Evolutionary conservation across 1,140 invertebrate genomes (phyloP).

Genomic region (Drosophila suzukii): DNA sequence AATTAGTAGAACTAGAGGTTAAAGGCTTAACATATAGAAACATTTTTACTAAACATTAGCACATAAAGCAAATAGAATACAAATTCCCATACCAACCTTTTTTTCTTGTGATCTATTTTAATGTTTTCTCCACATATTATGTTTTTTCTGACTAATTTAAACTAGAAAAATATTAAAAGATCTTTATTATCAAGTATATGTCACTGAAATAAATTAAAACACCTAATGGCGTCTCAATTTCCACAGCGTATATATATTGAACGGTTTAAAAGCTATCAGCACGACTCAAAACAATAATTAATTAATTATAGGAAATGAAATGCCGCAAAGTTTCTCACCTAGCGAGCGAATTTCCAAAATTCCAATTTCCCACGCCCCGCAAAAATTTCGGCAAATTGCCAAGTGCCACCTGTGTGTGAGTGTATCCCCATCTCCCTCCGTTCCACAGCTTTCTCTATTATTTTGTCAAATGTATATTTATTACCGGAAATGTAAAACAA

Average conservation of each 20-base stretch:
- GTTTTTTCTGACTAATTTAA: too few species aligned
- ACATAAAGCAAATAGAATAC: too few species aligned
- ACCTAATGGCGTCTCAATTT: not conserved
- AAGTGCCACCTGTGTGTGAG: constrained; percentile 35
- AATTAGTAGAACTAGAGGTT: not conserved
- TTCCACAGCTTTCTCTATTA: constrained; percentile 45
- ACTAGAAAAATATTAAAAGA: too few species aligned
- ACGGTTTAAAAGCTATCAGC: constrained; percentile 48
- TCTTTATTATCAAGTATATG: not conserved
- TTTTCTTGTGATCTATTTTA: too few species aligned
- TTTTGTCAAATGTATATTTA: constrained; percentile 80
- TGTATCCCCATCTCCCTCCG: not conserved
- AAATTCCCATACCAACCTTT: too few species aligned
- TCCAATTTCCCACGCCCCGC: constrained; percentile 71
- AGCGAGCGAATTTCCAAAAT: constrained; percentile 59
- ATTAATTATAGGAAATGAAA: constrained; percentile 80
- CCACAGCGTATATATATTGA: not conserved
- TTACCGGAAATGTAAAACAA: constrained; percentile 81
- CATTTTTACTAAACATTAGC: too few species aligned
- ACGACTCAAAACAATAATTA: constrained; percentile 63
- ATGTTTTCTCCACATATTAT: too few species aligned
- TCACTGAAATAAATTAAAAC: not conserved
- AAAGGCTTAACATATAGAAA: not conserved
- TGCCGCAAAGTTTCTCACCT: constrained; percentile 81
- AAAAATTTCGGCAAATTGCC: constrained; percentile 66